Base-by-base conservation (phyloP, 1,140 invertebrate species). In the Zaprionus ghesquierei region DNA sequence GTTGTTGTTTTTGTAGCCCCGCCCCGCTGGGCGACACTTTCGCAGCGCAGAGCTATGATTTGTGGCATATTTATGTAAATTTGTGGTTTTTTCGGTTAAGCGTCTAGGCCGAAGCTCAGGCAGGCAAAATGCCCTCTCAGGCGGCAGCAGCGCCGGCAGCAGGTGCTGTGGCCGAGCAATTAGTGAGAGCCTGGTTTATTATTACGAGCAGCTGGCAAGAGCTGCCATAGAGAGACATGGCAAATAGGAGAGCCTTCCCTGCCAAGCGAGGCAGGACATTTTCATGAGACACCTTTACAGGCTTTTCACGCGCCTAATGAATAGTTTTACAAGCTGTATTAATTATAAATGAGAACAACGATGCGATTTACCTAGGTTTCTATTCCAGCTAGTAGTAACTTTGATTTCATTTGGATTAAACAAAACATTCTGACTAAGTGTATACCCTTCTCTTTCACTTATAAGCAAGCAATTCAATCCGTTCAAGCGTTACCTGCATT, bases 21-120 rank as follows among this genome's bases (percentile, higher is more conserved):
- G n/a, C n/a, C 59, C 62, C n/a, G 63, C 63, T 68, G 51, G 64
- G 71, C 71, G 75, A 69, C 65, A 69, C 68, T 70, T 71, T 51
- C 22, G 6, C n/a, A 8, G 31, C 46, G 31, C 51, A 50, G 41
- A 64, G 84, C 79, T 76, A 86, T 86, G 82, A 86, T 86, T 86
- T 86, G 82, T 86, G 84, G 82, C 84, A 77, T 86, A 86, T 86
- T 86, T 86, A 86, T 86, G 84, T 89, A 86, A 86, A 86, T 87
- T 86, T 89, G 82, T 89, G 82, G 81, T 86, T 85, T 84, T 85
- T 85, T 70, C 65, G 27, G 65, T 71, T 53, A 73, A 71, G 54
- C 75, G 69, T 75, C 66, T 60, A 56, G 72, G 64, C 64, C 49
- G n/a, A 35, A 61, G 35, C 61, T 64, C 41, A 20, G 18, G 59